Evolutionary conservation across 2,113 vertebrate genomes (phyloP), one percentile per base, ranked within the genome.

Genomic region (Nyctereutes procyonoides): DNA sequence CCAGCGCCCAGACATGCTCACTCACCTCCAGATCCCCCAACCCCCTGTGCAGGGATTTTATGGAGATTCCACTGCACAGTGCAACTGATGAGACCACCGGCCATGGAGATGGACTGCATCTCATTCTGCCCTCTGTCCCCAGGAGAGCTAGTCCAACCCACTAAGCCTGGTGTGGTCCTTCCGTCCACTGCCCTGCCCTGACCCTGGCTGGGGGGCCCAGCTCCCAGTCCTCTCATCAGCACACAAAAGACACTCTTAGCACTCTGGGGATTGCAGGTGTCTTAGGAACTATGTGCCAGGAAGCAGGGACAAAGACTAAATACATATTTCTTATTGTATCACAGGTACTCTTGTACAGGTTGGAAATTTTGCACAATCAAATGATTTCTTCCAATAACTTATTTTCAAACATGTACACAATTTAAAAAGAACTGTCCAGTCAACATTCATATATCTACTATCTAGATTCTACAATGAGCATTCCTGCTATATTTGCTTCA

Each of bases 281-380:
- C 48, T 76, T 76, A 77, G 74, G 14, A 51, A 51, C 26, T 51
- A 17, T 51, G 43, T 30, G 26, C 26, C 48, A 58, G 79, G 32
- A 81, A 35, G 11, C 12, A 13, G 19, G 79, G 79, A 35, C 79
- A 28, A 56, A 58, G 11, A n/a, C 79, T 32, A 81, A 56, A 81
- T 56, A n/a, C 24, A 12, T 13, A 24, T 22, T 58, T 58, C 53
- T 35, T 81, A 81, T 22, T 58, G 53, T 22, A 56, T 56, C 32
- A 81, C 32, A 81, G 24, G 77, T 35, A 85, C n/a, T 85, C 84
- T 16, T 76, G 30, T 35, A 19, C 56, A 7, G 62, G 58, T 77
- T 67, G 92, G 58, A 76, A 73, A 85, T 60, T 77, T 63, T 89
- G 60, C 73, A 88, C 15, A 88, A 83, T 73, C 69, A 89, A 30